A percentile compares a stretch with the other conserved stretches of the same genome.
Evolutionary conservation across 2,113 vertebrate genomes (phyloP).

Genomic region (Brachionichthys hirsutus): DNA sequence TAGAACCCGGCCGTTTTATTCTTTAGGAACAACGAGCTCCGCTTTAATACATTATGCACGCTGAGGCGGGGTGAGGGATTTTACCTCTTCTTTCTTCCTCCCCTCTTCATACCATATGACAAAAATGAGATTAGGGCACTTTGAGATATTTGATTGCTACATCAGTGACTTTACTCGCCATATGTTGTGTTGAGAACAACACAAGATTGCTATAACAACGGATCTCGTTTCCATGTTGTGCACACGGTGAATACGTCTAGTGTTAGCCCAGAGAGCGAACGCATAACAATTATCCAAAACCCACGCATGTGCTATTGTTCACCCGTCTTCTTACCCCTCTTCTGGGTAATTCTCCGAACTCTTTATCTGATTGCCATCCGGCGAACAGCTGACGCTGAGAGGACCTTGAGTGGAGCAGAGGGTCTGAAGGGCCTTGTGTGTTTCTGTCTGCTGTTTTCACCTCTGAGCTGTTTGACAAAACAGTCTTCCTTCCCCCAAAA

Average conservation of each 20-base stretch:
- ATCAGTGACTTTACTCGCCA: slow-evolving; percentile 40
- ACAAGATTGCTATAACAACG: slow-evolving; percentile 48
- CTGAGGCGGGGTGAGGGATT: slow-evolving; percentile 52
- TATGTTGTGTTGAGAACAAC: slow-evolving; percentile 33
- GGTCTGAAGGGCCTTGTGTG: slow-evolving; percentile 82
- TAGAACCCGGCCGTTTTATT: slow-evolving; percentile 70
- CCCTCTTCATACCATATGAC: slow-evolving; percentile 70
- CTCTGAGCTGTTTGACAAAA: slow-evolving; percentile 67
- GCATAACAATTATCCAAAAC: slow-evolving; percentile 71
- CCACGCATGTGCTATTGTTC: slow-evolving; percentile 75
- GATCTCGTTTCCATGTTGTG: slow-evolving; percentile 28
- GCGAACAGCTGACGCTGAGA: slow-evolving; percentile 85
- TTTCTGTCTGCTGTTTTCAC: slow-evolving; percentile 78
- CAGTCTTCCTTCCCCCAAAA: slow-evolving; percentile 64
- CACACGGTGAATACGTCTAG: slow-evolving; percentile 19
- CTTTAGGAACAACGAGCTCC: slow-evolving; percentile 69
- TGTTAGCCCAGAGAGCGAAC: slow-evolving; percentile 69
- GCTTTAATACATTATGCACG: slow-evolving; percentile 69
- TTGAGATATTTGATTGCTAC: slow-evolving; percentile 76
- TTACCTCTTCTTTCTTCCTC: slow-evolving; percentile 42
- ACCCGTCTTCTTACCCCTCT: slow-evolving; percentile 64
- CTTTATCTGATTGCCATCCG: slow-evolving; percentile 86
- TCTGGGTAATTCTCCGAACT: slow-evolving; percentile 78
- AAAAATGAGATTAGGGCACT: slow-evolving; percentile 72
- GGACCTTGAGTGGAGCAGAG: slow-evolving; percentile 75